Base-by-base conservation (phyloP, 2,888 invertebrate genomes). In the Achlya flavicornis region DNA sequence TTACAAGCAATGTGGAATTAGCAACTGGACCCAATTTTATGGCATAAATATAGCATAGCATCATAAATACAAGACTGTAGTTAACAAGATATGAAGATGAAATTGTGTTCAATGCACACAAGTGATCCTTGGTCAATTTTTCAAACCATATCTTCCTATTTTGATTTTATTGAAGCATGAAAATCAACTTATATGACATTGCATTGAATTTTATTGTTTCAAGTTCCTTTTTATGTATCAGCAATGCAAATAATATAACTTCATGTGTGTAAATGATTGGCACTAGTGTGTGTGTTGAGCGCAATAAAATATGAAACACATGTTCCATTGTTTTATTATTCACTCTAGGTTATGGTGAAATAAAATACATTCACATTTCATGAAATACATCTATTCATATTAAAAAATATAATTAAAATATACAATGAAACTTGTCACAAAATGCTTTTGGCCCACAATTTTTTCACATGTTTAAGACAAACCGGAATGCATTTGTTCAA, bases 361-460 rank as follows among this genome's bases (percentile, higher is more conserved):
- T 71, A 72, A 66, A 72, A 66, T 70, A 66, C 63, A 65, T 41
- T 58, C 3, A 58, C 58, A 48, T 63, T 71, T 68, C 66, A 74
- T 75, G 70, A 72, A 79, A 79, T 78, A 78, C 75, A 73, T 83
- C 72, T 78, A 83, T 79, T 82, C 63, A 72, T 66, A 74, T 77
- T 72, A 65, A 58, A 67, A 73, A 76, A 71, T 67, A 72, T 68
- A 68, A 63, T 35, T 35, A 58, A 33, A 16, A 35, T 58, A 33
- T 38, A 33, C 16, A 58, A 70, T 64, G 64, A 75, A 79, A 72
- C 72, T 19, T 53, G 35, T 58, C 5, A 58, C 32, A 32, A 58
- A 72, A 74, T 68, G 67, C 46, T 66, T 71, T 71, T 66, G 63
- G 68, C 66, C 66, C 66, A 69, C 65, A 61, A 66, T 64, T 74